Base-by-base conservation (phyloP, 1,140 invertebrate species). In the Asobara japonica region DNA sequence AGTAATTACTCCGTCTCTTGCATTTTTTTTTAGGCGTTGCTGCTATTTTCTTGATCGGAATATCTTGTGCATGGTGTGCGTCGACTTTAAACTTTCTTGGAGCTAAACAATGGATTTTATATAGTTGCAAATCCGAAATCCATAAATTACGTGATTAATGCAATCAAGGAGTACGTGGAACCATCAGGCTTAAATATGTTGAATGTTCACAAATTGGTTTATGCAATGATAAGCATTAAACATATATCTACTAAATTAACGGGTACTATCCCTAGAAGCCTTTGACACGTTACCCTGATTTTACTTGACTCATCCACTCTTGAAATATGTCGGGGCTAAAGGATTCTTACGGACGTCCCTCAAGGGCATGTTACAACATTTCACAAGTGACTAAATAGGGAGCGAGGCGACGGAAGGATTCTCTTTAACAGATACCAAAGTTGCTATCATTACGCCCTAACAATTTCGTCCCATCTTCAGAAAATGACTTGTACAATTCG, bases 281-380 rank as follows among this genome's bases (percentile, higher is more conserved):
- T 81, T 84, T 84, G 83, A 85, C 81, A 79, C 79, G 78, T 80
- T 79, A 78, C 73, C 71, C 78, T 77, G 77, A 80, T 82, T 85
- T 82, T 83, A 79, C 81, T 79, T 79, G 73, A 76, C 74, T 73
- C 71, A 73, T 76, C 66, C 75, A 75, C 74, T 76, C 74, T 78
- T 62, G 48, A 74, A 66, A 66, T 45, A 68, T 67, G 65, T 72
- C 66, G 33, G 61, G 66, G 71, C 29, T 60, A 62, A 62, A 16
- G 27, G 31, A 66, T 56, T 60, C 76, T 71, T 78, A 76, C 74
- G 76, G 74, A 80, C 77, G 82, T 85, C 82, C 82, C 82, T 82
- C 72, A 79, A 79, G 80, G 83, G 82, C 83, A 83, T 83, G 79
- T 83, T 82, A 80, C 77, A 79, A 73, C 78, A 80, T 80, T 80